Evolutionary conservation across 2,797 vertebrate species (phyloP), one percentile per base, ranked within the genome.

Genomic region (Chloroceryle amazona): DNA sequence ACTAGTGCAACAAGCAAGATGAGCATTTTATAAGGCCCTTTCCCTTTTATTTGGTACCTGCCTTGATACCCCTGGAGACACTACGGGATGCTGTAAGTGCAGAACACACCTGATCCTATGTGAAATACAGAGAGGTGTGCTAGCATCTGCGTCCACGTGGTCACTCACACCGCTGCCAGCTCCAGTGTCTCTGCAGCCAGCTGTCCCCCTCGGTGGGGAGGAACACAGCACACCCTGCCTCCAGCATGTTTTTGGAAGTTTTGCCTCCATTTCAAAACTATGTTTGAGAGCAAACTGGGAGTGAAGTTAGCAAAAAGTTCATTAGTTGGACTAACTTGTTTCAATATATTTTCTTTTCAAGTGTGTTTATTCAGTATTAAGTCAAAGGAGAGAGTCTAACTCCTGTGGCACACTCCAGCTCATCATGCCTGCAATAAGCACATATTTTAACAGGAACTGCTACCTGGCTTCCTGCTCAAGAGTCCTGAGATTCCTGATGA

Each of bases 91-190:
- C 46, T 22, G 29, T 14, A 52, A 37, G 26, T 31, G 62, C 72
- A 61, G 73, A 44, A 54, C 41, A 60, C 29, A 28, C 18, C 39
- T 25, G 57, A 39, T 20, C 60, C 62, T 42, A 51, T 5, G 14
- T 6, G 37, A n/a, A 13, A 71, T n/a, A 51, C 7, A 0, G 5
- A 28, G 41, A 15, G 25, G 14, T 5, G 28, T 26, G 20, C 28
- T 63, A 47, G n/a, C 23, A 4, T 6, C 23, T 12, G n/a, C 3
- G 1, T 3, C 29, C 31, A 17, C 1, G 0, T 11, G 18, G 25
- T 29, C n/a, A 51, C 2, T 1, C 18, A 29, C 3, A 16, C 8
- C 35, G 4, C 19, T 0, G 2, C 22, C 49, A 44, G 70, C 70
- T 19, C 39, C 11, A 6, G 31, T 1, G 0, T 7, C 54, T 68